These are phyloP conservation scores for Penaeus monodon DNA, from an alignment of 2,888 invertebrate species.

Conservation along the genomic window DNA sequence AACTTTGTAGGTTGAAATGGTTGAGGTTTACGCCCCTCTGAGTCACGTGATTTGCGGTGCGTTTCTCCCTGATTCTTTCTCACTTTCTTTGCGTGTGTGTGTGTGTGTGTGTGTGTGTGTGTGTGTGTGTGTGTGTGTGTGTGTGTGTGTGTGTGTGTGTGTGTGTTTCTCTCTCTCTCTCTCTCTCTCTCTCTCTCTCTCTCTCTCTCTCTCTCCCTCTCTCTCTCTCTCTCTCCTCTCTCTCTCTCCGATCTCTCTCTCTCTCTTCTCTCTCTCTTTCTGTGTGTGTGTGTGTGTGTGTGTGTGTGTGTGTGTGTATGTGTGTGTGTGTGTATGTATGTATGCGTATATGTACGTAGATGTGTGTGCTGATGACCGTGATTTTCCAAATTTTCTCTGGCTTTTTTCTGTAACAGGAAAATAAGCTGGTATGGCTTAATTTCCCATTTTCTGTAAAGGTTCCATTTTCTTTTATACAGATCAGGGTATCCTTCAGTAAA, in stretches of 20 bases:
- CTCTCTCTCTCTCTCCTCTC: constrained; percentile 4
- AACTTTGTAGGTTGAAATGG: no score
- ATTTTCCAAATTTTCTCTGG: no score
- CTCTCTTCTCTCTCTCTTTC: constrained; percentile 7
- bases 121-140: constrained; percentile 25
- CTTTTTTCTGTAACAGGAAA: no score
- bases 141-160: constrained; percentile 6
- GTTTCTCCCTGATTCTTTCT: background rate
- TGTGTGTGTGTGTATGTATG: no score
- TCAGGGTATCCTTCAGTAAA: no score
- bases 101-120: constrained; percentile 23
- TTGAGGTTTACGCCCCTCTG: background rate
- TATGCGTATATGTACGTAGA: no score
- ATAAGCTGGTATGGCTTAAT: no score
- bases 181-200: background rate
- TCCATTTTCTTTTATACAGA: no score
- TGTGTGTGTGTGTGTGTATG: no score
- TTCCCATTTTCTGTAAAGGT: no score
- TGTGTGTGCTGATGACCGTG: no score
- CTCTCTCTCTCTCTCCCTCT: constrained; percentile 19
- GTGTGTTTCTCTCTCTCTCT: background rate
- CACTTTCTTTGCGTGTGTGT: background rate
- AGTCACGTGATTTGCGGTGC: background rate
- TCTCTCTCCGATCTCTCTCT: background rate
- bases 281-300: background rate